phyloP scores from a whole-genome alignment of 1,140 invertebrate genomes.

The Drosophila virilis region DNA sequence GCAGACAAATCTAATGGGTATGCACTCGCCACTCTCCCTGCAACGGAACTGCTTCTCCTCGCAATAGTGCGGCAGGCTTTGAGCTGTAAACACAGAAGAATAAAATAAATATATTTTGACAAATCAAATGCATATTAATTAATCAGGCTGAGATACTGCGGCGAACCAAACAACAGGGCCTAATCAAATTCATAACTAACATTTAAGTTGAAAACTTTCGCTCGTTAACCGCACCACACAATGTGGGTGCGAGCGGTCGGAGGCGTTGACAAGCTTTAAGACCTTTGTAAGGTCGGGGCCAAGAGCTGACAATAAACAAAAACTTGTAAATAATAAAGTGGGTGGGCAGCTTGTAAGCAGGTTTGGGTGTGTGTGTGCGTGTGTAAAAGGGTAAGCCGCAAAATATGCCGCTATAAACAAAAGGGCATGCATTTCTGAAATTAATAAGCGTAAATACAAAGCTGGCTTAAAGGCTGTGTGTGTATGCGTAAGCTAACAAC shows the following conservation, averaged over 20 bases:
- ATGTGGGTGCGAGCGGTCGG: not conserved
- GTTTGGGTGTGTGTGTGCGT: constrained; percentile 19
- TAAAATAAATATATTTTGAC: constrained; percentile 3
- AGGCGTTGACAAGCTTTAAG: constrained; percentile 70
- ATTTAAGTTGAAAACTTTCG: constrained; percentile 79
- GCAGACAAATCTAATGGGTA: constrained; percentile 91
- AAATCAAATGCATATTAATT: constrained; percentile 78
- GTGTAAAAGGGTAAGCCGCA: constrained; percentile 51
- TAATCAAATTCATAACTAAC: constrained; percentile 82
- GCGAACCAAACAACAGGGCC: constrained; percentile 24
- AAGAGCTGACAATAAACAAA: constrained; percentile 77
- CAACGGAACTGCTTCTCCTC: constrained; percentile 90
- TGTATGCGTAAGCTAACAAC: constrained; percentile 11
- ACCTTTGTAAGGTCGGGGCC: constrained; percentile 70
- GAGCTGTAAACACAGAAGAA: constrained; percentile 57
- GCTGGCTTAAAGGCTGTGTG: not conserved
- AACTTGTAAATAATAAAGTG: constrained; percentile 78
- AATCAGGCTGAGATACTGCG: constrained; percentile 65
- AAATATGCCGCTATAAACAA: constrained; percentile 52
- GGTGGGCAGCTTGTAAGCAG: constrained; percentile 11
- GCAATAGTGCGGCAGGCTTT: constrained; percentile 84
- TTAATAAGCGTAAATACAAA: constrained; percentile 69
- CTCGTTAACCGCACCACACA: constrained; percentile 63
- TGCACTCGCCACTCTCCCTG: constrained; percentile 89
- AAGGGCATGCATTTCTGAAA: constrained; percentile 57